Evolutionary conservation across 2,797 vertebrate species (phyloP).

Genomic region (Hipposideros larvatus): DNA sequence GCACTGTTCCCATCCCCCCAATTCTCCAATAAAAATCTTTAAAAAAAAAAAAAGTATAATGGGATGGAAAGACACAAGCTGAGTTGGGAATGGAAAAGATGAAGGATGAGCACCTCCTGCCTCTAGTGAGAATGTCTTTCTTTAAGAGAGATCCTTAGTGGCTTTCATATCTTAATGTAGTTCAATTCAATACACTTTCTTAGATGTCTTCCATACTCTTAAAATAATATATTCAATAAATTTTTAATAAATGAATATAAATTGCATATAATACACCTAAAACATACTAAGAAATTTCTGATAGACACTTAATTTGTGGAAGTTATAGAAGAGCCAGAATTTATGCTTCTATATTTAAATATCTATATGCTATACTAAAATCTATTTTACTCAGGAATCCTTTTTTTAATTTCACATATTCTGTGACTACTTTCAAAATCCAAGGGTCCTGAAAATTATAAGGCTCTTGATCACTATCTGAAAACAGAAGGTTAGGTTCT

Average conservation of each 20-base stretch:
- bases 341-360: neutral
- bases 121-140: neutral
- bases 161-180: slow-evolving; percentile 16
- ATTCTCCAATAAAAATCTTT: no score
- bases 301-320: neutral
- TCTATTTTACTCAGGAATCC: slow-evolving; percentile 3
- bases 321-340: neutral
- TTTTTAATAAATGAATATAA: slow-evolving; percentile 72
- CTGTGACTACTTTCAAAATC: slow-evolving; percentile 44
- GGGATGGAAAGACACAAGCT: neutral
- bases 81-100: neutral
- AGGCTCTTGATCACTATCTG: slow-evolving; percentile 27
- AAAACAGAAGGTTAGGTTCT: slow-evolving; percentile 38
- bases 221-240: slow-evolving; percentile 45
- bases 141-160: neutral
- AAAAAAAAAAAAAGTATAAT: neutral
- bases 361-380: neutral
- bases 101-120: neutral
- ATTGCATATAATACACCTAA: slow-evolving; percentile 10
- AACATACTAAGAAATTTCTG: neutral
- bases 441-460: slow-evolving; percentile 51
- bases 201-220: slow-evolving; percentile 18
- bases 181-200: neutral
- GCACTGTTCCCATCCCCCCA: no score
- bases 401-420: neutral